Conservation (phyloP, 1,140 invertebrate species). For the Papilio machaon region DNA sequence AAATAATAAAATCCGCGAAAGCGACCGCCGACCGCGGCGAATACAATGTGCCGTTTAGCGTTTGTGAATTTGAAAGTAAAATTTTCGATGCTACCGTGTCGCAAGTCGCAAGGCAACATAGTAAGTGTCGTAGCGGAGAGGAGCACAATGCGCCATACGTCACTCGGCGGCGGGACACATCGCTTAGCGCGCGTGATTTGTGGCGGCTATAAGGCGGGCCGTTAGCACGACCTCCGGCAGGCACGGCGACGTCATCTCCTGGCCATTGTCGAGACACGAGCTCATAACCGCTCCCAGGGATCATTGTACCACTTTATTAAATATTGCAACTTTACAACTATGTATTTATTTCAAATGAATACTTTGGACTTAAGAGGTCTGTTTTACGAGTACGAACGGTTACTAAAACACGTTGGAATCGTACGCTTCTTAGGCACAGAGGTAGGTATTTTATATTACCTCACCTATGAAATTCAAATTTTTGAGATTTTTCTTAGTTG, state of each 20-base stretch:
- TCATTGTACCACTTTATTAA: constrained; percentile 25
- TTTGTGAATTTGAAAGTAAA: constrained; percentile 24
- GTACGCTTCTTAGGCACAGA: not conserved
- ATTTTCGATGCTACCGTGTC: constrained; percentile 59
- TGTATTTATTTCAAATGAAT: constrained; percentile 17
- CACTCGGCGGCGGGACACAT: constrained; percentile 57
- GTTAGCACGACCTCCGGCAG: constrained; percentile 24
- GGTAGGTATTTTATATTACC: too few relatives aligned
- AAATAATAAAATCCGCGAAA: constrained; percentile 41
- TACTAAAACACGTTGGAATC: not conserved
- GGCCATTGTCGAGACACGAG: not conserved
- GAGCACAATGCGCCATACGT: constrained; percentile 59
- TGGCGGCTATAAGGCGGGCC: constrained; percentile 45
- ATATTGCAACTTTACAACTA: constrained; percentile 19
- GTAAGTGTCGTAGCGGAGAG: constrained; percentile 47
- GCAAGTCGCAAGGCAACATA: constrained; percentile 48
- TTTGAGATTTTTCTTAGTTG: too few relatives aligned
- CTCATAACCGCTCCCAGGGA: not conserved
- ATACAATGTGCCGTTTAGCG: constrained; percentile 43
- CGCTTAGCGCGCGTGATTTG: constrained; percentile 62
- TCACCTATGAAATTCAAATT: too few relatives aligned
- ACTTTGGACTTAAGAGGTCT: not conserved
- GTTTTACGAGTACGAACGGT: not conserved
- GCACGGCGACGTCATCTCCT: not conserved
- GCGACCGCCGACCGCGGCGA: constrained; percentile 32